Evolutionary conservation across 2,113 vertebrate genomes (phyloP).

Genomic region (Scomber scombrus): DNA sequence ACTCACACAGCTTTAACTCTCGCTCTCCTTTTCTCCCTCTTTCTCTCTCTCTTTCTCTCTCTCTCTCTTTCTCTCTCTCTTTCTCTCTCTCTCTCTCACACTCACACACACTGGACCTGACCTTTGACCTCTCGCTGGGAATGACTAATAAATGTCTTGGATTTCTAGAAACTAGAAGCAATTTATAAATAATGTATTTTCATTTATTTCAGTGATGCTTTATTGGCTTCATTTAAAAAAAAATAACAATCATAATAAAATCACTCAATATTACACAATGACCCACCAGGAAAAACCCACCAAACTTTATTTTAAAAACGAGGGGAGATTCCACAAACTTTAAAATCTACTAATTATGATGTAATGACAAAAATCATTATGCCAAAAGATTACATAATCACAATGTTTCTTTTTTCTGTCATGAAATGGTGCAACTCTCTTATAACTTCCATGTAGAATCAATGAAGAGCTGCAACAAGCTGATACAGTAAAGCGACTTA

Average conservation of each 20-base stretch:
- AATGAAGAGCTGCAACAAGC: no score
- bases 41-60: neutral
- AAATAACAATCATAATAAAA: no score
- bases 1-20: conserved; percentile 65
- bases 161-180: conserved; percentile 39
- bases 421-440: no score
- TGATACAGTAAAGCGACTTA: no score
- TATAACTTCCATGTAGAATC: no score
- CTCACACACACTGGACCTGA: conserved; percentile 52
- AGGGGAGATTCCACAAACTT: neutral
- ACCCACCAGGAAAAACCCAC: neutral
- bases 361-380: no score
- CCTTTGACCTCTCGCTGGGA: conserved; percentile 57
- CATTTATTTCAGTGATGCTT: conserved; percentile 23
- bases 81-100: neutral
- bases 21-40: conserved; percentile 2
- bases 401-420: no score
- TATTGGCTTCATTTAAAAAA: conserved; percentile 9
- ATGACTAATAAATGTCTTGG: conserved; percentile 64
- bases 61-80: neutral
- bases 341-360: no score
- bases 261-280: neutral
- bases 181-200: neutral
- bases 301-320: conserved; percentile 8
- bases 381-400: no score